Conservation (phyloP, 2,888 invertebrate species). For the Fragum sueziense region DNA sequence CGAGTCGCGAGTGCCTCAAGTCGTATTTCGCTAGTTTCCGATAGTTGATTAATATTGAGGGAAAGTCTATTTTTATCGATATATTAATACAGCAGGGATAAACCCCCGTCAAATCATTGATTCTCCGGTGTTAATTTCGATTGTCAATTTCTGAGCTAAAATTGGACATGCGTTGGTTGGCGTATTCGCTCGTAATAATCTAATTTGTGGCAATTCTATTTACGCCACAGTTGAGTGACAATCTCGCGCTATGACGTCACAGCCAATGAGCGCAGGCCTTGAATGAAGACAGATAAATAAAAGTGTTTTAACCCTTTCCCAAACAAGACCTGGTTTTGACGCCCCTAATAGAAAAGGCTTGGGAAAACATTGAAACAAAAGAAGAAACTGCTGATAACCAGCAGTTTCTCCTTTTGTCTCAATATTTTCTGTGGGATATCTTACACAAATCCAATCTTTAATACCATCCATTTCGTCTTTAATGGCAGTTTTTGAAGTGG, state of each 20-base stretch:
- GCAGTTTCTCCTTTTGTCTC: too few relatives aligned
- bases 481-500: too few relatives aligned
- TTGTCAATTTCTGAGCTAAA: conserved; percentile 5
- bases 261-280: not conserved
- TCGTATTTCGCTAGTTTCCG: conserved; percentile 7
- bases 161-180: not conserved
- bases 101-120: conserved; percentile 16
- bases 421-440: too few relatives aligned
- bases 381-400: too few relatives aligned
- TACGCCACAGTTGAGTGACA: conserved; percentile 17
- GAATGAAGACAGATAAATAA: not conserved
- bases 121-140: conserved; percentile 10
- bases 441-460: too few relatives aligned
- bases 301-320: not conserved
- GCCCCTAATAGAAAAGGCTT: too few relatives aligned
- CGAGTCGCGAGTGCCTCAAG: not conserved
- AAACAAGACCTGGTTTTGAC: too few relatives aligned
- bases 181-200: not conserved
- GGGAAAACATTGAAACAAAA: too few relatives aligned
- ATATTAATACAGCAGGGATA: conserved; percentile 13
- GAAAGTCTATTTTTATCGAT: conserved; percentile 18
- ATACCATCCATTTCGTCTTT: too few relatives aligned
- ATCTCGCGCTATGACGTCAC: conserved; percentile 15
- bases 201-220: conserved; percentile 15
- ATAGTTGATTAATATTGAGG: conserved; percentile 14